Base-by-base conservation (phyloP, 2,797 vertebrate genomes). In the Lacerta viridis region DNA sequence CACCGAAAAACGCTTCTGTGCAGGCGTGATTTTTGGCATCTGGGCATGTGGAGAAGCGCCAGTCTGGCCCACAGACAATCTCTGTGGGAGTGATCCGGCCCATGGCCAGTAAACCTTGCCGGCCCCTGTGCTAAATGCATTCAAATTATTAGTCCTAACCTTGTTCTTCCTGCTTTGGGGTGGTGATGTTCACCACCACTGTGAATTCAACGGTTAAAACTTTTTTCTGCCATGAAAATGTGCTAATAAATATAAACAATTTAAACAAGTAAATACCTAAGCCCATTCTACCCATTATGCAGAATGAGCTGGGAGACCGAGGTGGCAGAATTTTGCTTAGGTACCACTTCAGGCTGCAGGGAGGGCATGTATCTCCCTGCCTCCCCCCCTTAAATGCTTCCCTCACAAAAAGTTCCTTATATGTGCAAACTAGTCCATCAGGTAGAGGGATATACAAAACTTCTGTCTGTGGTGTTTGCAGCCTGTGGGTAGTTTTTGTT, bases 231-330 rank as follows among this genome's bases (percentile, higher is more conserved):
- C n/a, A 33, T 33, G n/a, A 72, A 72, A 72, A 36, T 36, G 71
- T 11, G 33, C 5, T 29, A 71, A 71, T 71, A n/a, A n/a, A 36
- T 10, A 10, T 41, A 39, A 84, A 84, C 29, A 41, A 39, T 61
- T 84, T 75, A 84, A 55, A 61, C 41, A 84, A 55, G 50, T 43
- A n/a, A 77, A 50, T 50, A 50, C 15, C 39, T 46, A 78, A 68
- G 20, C 41, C 33, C n/a, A 36, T 86, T 86, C 29, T 78, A 25
- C 41, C 33, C 23, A 78, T 68, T 25, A 8, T 36, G 8, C 20
- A 68, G 20, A 27, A 50, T 13, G 11, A 50, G 50, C 50, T 50
- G 50, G 11, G 50, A 50, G 50, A 50, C 11, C 4, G 18, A 68
- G 61, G n/a, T 36, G 15, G 11, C 33, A 25, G 27, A 66, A 41